phyloP scores from a whole-genome alignment of 2,797 vertebrate species.

The Sciurus carolinensis region DNA sequence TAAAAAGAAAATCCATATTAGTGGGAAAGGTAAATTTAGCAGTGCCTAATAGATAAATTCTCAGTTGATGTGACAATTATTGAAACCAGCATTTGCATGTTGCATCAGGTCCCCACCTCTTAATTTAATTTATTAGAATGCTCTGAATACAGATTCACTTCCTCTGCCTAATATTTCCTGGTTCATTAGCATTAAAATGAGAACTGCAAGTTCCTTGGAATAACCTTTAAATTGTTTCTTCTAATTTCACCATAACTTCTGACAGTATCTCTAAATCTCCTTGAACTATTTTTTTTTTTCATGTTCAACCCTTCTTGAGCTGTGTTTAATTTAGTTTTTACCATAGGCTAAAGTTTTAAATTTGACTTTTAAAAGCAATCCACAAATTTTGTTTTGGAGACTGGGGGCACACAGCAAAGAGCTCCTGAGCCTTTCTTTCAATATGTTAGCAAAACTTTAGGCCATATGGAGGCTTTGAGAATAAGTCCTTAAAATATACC shows the following conservation, averaged over 20 bases:
- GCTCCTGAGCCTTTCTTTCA: slow-evolving; percentile 25
- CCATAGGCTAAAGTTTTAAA: slow-evolving; percentile 67
- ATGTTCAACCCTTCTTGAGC: slow-evolving; percentile 65
- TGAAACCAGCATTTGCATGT: slow-evolving; percentile 83
- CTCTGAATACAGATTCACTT: slow-evolving; percentile 82
- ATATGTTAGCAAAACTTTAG: slow-evolving; percentile 19
- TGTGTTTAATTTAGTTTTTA: slow-evolving; percentile 77
- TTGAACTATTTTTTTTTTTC: slow-evolving; percentile 77
- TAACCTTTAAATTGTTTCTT: slow-evolving; percentile 80
- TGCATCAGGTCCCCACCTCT: slow-evolving; percentile 68
- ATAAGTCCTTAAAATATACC: slow-evolving; percentile 30
- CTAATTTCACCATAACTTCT: slow-evolving; percentile 74
- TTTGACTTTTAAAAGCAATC: slow-evolving; percentile 70
- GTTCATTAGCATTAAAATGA: slow-evolving; percentile 79
- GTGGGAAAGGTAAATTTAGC: slow-evolving; percentile 72
- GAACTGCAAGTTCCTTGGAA: slow-evolving; percentile 71
- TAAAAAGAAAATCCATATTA: slow-evolving; percentile 76
- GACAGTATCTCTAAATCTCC: slow-evolving; percentile 74
- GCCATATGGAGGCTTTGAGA: slow-evolving; percentile 15
- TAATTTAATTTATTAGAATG: slow-evolving; percentile 84
- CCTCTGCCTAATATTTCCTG: slow-evolving; percentile 80
- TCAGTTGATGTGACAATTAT: slow-evolving; percentile 83
- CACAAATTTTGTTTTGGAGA: slow-evolving; percentile 41
- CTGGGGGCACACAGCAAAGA: not conserved
- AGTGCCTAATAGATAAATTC: slow-evolving; percentile 79